Evolutionary conservation across 2,888 invertebrate genomes (phyloP).

Genomic region (Ametastegia equiseti): DNA sequence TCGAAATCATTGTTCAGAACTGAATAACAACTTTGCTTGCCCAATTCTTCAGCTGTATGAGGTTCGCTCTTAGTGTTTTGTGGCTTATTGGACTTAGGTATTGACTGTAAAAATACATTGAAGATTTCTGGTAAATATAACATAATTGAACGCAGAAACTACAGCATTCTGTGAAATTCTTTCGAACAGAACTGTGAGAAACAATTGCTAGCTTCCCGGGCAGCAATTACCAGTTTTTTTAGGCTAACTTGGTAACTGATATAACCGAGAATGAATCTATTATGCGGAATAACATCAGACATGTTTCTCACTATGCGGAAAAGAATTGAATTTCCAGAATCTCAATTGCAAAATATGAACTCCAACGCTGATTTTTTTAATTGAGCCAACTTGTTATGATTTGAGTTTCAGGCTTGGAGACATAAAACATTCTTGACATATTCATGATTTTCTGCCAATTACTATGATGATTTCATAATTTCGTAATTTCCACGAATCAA

Average conservation of each 20-base stretch:
- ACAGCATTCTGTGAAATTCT: too few species aligned
- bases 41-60: slow-evolving; percentile 53
- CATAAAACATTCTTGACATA: background rate
- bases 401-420: background rate
- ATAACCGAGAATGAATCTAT: too few species aligned
- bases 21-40: slow-evolving; percentile 48
- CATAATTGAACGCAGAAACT: background rate
- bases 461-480: background rate
- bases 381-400: background rate
- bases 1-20: slow-evolving; percentile 50
- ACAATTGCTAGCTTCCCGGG: background rate
- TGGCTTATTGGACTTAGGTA: background rate
- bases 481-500: background rate
- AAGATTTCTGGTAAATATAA: background rate
- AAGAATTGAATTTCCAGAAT: background rate
- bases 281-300: background rate
- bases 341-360: too few species aligned
- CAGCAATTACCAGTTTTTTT: background rate
- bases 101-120: slow-evolving; percentile 10
- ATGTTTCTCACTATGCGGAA: background rate
- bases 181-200: background rate
- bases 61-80: background rate
- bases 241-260: too few species aligned
- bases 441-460: background rate
- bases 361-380: too few species aligned